Conservation (phyloP, 2,113 vertebrate species). For the Redunca redunca region DNA sequence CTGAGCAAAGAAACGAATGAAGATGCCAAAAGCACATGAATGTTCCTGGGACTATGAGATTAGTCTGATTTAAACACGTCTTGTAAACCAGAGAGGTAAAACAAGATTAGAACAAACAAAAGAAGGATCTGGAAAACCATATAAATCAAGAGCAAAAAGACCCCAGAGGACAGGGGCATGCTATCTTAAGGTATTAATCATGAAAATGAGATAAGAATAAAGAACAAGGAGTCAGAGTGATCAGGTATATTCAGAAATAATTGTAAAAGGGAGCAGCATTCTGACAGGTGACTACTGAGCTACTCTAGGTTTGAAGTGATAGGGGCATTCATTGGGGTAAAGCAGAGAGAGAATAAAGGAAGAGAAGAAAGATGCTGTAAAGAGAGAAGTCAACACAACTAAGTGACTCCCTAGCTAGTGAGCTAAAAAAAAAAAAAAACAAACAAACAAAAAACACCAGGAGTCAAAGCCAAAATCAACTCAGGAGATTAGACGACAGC, state of each 20-base stretch:
- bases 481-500: neutral
- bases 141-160: neutral
- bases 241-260: neutral
- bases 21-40: neutral
- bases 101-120: neutral
- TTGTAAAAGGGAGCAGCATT: neutral
- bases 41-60: neutral
- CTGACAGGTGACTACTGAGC: neutral
- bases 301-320: neutral
- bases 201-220: neutral
- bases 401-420: neutral
- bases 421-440: neutral
- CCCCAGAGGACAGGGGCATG: neutral
- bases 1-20: neutral
- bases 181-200: neutral
- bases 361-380: neutral
- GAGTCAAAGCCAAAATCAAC: neutral
- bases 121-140: neutral
- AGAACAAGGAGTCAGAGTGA: neutral
- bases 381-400: neutral
- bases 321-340: neutral
- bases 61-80: neutral
- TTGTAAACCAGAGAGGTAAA: neutral
- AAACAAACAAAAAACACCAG: neutral
- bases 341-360: neutral